These are phyloP conservation scores for Ectropis grisescens DNA, from an alignment of 1,140 invertebrate species.

Conservation along the genomic window DNA sequence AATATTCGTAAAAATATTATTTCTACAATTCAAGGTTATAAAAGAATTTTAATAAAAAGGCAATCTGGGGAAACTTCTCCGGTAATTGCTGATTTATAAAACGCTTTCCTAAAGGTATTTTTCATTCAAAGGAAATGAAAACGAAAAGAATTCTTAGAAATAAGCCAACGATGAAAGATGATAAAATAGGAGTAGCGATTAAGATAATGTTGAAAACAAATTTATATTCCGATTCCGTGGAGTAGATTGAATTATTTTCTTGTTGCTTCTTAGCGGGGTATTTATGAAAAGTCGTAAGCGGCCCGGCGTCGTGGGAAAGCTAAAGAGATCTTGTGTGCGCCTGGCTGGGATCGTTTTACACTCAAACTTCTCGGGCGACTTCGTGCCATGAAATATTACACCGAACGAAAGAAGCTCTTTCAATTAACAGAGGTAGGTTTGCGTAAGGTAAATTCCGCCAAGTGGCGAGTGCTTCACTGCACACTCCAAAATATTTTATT, in stretches of 20 bases:
- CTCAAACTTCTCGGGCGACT: slow-evolving; percentile 24
- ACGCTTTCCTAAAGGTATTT: slow-evolving; percentile 5
- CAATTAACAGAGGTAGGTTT: slow-evolving; percentile 62
- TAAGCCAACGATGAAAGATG: slow-evolving; percentile 18
- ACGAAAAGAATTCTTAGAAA: slow-evolving; percentile 13
- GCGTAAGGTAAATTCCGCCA: slow-evolving; percentile 55
- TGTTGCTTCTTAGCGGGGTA: slow-evolving; percentile 29
- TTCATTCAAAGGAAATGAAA: slow-evolving; percentile 16
- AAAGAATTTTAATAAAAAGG: too few species aligned
- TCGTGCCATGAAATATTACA: slow-evolving; percentile 58
- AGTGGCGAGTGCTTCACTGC: slow-evolving; percentile 30
- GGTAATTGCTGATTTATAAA: slow-evolving; percentile 11
- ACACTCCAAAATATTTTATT: slow-evolving; percentile 35
- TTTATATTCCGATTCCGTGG: slow-evolving; percentile 42
- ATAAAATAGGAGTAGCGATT: slow-evolving; percentile 35
- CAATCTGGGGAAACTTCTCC: background rate
- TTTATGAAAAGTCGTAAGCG: slow-evolving; percentile 40
- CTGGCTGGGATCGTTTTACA: slow-evolving; percentile 38
- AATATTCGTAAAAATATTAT: too few species aligned
- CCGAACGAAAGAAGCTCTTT: slow-evolving; percentile 63
- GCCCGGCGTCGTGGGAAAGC: slow-evolving; percentile 23
- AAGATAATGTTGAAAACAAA: slow-evolving; percentile 48
- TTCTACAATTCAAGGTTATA: too few species aligned
- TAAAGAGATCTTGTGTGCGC: slow-evolving; percentile 29
- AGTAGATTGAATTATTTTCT: slow-evolving; percentile 55